Evolutionary conservation across 1,140 invertebrate genomes (phyloP).

Genomic region (Macrocentrus cingulum): DNA sequence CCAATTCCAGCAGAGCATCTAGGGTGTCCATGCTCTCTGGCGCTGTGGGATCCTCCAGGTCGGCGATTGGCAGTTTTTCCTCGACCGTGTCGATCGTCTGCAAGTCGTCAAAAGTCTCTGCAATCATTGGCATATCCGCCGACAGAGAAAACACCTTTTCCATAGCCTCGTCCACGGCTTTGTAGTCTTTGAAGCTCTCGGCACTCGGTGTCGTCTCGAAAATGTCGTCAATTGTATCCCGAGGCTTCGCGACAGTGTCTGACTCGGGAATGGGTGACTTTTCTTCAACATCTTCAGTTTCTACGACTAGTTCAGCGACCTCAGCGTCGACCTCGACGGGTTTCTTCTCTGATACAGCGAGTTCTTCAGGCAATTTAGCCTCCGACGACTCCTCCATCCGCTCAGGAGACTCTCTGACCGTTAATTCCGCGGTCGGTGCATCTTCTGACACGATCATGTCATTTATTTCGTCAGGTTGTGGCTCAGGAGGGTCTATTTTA

Average conservation of each 20-base stretch:
- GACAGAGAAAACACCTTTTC: background rate
- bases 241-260: too few relatives aligned
- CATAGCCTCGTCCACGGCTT: conserved; percentile 4
- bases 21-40: conserved; percentile 34
- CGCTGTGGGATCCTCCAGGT: conserved; percentile 25
- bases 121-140: background rate
- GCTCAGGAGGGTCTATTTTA: too few relatives aligned
- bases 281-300: background rate
- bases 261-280: too few relatives aligned
- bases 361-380: too few relatives aligned
- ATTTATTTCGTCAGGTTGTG: too few relatives aligned
- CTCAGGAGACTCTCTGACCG: too few relatives aligned
- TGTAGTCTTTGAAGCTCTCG: background rate
- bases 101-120: background rate
- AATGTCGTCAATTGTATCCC: background rate
- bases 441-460: too few relatives aligned
- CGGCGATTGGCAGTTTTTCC: conserved; percentile 31
- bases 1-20: conserved; percentile 33
- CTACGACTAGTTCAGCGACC: background rate
- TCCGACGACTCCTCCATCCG: too few relatives aligned
- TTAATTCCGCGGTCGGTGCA: too few relatives aligned
- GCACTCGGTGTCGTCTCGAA: background rate
- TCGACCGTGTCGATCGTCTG: conserved; percentile 5
- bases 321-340: background rate
- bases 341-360: background rate